phyloP scores from a whole-genome alignment of 2,113 vertebrate genomes.

The Cheilinus undulatus region DNA sequence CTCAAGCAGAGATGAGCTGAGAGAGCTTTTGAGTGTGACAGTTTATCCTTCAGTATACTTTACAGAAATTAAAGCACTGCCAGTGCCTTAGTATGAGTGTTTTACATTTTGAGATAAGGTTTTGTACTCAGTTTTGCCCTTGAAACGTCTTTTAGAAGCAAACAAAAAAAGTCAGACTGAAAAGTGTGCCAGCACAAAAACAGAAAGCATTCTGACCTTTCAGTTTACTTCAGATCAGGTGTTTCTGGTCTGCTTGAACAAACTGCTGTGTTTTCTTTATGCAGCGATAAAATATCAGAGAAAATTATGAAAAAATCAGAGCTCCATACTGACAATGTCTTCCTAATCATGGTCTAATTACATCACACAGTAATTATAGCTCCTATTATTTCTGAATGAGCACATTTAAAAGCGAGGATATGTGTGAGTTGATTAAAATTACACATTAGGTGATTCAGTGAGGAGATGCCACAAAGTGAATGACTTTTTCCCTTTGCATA shows the following conservation, averaged over 20 bases:
- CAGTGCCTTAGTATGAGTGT: too few relatives aligned
- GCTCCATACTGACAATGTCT: constrained; percentile 55
- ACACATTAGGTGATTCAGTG: constrained; percentile 66
- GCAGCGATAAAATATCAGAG: constrained; percentile 24
- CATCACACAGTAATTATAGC: constrained; percentile 77
- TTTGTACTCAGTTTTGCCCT: too few relatives aligned
- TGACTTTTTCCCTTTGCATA: constrained; percentile 58
- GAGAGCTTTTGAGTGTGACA: too few relatives aligned
- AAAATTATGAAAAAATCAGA: constrained; percentile 20
- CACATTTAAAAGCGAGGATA: constrained; percentile 71
- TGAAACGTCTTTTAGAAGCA: too few relatives aligned
- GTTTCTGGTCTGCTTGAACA: constrained; percentile 9
- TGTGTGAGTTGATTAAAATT: constrained; percentile 79
- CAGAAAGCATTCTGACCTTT: constrained; percentile 12
- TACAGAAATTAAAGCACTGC: too few relatives aligned
- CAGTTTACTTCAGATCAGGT: constrained; percentile 29
- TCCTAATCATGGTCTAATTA: constrained; percentile 76
- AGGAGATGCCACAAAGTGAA: constrained; percentile 69
- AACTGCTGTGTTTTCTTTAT: constrained; percentile 6
- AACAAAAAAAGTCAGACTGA: too few relatives aligned
- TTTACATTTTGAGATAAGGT: too few relatives aligned
- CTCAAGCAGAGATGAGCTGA: too few relatives aligned
- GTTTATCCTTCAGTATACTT: too few relatives aligned
- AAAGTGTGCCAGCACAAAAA: background rate
- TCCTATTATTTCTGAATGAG: constrained; percentile 69